Base-by-base conservation (phyloP, 2,113 vertebrate genomes). In the Lontra canadensis region DNA sequence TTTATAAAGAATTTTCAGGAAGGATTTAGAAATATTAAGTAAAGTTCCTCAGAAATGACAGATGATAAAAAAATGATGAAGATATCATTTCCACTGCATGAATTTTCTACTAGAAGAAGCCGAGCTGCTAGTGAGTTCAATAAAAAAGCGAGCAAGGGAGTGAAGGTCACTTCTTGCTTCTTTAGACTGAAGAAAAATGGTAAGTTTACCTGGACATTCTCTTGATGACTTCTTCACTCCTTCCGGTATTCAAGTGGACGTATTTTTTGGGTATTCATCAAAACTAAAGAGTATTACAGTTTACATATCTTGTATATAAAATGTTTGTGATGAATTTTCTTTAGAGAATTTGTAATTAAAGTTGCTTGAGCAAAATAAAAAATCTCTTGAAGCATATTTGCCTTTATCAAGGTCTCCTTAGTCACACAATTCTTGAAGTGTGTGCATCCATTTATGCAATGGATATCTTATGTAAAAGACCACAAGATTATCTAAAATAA, bases 351-450 rank as follows among this genome's bases (percentile, higher is more conserved):
- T 95, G 4, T 90, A 92, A 52, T 57, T 82, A 83, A 79, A 83
- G 4, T 36, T 82, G n/a, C 49, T 78, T 25, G 83, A 94, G 44
- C 23, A 83, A 94, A 95, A 90, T 74, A 79, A 92, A 83, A 49
- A 44, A n/a, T 52, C 79, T 25, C 39, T 83, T 39, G 78, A 83
- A 85, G 4, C 7, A 42, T 61, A 49, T 57, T 80, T 61, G 14
- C 14, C 18, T 81, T 13, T 67, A 21, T 47, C 65, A 82, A 83
- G 3, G 57, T 78, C 57, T 92, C 8, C 39, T 81, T 73, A 94
- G 10, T 42, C 49, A 52, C 15, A 36, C 31, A 44, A 78, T 39
- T 88, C 15, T 74, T 82, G 78, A 34, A 55, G 55, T 47, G 11
- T 55, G 6, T 25, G 31, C 10, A 25, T 0, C 21, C 31, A 76